Base-by-base conservation (phyloP, 2,888 invertebrate genomes). In the Chloroclystis v-ata region DNA sequence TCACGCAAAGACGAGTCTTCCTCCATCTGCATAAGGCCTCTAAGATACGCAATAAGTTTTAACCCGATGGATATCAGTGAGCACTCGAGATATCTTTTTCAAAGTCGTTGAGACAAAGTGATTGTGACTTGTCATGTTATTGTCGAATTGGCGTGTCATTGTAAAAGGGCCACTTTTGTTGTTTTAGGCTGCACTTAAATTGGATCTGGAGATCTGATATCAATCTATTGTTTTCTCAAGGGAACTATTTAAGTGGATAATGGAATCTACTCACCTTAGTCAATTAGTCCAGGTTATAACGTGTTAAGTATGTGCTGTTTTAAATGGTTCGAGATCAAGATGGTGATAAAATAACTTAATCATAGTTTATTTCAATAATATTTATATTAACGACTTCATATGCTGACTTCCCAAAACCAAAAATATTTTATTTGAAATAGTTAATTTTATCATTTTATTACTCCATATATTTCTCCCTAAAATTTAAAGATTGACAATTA, bases 101-200 rank as follows among this genome's bases (percentile, higher is more conserved):
- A 54, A 60, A 77, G 75, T 67, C 71, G 72, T 65, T 72, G 78
- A 80, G 77, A 81, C 83, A 82, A 82, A 81, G 75, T 79, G 79
- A 78, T 76, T 75, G 72, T 78, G 82, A 82, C 78, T 76, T 68
- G 70, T 66, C 75, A 69, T 71, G 76, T 75, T 60, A 49, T 40
- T 59, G 67, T 55, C 58, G 61, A 66, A 83, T 83, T 84, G 76
- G 78, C 78, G 73, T 80, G 79, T 82, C 81, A 82, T 75, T 66
- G 57, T 45, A 38, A 35, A 45, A 28, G 33, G 59, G 52, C 51
- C 48, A 54, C 72, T 58, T 59, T 61, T 45, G 51, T 43, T 47
- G 41, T 62, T 63, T 56, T 48, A 47, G 53, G 44, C 37, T 20
- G 13, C 40, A 40, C 37, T 43, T 29, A 35, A 43, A 58, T 59